Evolutionary conservation across 2,113 vertebrate genomes (phyloP).

Genomic region (Donacobius atricapilla): DNA sequence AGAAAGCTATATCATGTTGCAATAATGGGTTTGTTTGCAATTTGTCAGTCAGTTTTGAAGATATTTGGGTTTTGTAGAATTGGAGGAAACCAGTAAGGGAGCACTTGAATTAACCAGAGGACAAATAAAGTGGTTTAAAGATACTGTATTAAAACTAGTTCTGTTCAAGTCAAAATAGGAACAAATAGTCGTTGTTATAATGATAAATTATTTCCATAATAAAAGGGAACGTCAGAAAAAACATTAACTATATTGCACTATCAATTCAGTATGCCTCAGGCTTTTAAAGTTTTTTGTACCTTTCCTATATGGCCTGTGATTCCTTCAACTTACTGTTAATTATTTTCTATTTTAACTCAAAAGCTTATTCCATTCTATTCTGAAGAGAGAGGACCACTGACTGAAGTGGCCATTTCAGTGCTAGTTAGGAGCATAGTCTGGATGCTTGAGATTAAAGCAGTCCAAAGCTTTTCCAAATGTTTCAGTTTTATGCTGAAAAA

Average conservation of each 20-base stretch:
- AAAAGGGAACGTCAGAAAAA: neutral
- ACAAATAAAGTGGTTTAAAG: neutral
- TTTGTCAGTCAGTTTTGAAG: neutral
- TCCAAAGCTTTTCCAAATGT: neutral
- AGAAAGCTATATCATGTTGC: neutral
- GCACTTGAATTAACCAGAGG: neutral
- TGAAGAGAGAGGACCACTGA: neutral
- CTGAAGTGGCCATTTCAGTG: neutral
- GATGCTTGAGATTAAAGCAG: neutral
- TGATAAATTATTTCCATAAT: neutral
- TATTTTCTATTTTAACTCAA: neutral
- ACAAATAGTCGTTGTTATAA: neutral
- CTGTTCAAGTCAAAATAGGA: neutral
- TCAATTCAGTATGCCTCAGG: neutral
- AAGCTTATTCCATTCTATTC: neutral
- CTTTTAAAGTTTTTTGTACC: neutral
- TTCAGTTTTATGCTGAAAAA: neutral
- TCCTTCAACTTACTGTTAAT: neutral
- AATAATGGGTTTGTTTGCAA: neutral
- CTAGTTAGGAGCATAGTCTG: neutral
- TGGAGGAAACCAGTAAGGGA: neutral
- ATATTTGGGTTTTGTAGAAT: neutral
- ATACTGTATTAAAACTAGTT: neutral
- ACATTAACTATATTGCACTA: accelerated
- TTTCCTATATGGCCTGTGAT: neutral